Base-by-base conservation (phyloP, 2,888 invertebrate species). In the Drosophila meridionalis region DNA sequence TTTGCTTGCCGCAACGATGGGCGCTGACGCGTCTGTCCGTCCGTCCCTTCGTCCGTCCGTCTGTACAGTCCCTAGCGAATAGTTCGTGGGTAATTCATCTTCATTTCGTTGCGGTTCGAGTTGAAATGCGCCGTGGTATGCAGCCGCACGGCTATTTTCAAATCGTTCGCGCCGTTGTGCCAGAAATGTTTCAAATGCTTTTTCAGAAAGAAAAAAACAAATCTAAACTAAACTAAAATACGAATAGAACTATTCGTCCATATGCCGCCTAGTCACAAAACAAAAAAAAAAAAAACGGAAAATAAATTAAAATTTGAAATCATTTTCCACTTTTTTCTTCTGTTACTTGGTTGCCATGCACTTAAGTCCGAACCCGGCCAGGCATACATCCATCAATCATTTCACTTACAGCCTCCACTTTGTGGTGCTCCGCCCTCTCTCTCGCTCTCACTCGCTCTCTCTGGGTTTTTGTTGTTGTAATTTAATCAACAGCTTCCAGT, bases 21-120 rank as follows among this genome's bases (percentile, higher is more conserved):
- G 71, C 77, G 75, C 60, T 76, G 76, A 76, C 77, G 52, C 43
- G 74, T 73, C 52, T 42, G 42, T 50, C 38, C 5, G 14, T 53
- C 48, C 8, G 36, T 64, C 53, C 5, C 55, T 32, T 57, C 3
- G 34, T 57, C 42, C 36, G 32, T 60, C 56, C 30, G 55, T 62
- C 52, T 2, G 52, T 30, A 52, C 3, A 47, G 47, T 78, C 77
- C 82, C 74, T 82, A 71, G 78, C 68, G 76, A 71, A 80, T 78
- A 73, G 69, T 68, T 81, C 69, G 76, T 75, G 80, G 89, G 91
- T 91, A 90, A 90, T 90, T 90, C 91, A 90, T 90, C 91, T 91
- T 90, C 86, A 91, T 90, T 90, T 90, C 91, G 89, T 89, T 90
- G 90, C 89, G 88, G 91, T 90, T 91, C 90, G 91, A 87, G 87